These are phyloP conservation scores for Cercopithecus mona DNA, from an alignment of 2,113 vertebrate genomes.

Conservation along the genomic window DNA sequence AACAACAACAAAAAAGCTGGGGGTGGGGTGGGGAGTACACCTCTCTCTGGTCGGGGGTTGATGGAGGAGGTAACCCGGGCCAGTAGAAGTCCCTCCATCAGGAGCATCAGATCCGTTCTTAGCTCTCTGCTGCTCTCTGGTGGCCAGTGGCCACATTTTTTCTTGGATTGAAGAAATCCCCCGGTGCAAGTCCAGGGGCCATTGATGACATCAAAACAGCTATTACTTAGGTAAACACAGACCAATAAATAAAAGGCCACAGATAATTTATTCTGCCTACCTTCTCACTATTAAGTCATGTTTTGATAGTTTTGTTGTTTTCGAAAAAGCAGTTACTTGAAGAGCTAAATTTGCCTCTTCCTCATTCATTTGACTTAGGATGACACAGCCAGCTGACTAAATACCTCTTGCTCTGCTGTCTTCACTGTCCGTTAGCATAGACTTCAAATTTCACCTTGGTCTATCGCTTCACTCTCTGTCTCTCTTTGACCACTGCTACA, in stretches of 20 bases:
- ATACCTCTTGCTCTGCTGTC: background rate
- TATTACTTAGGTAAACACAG: background rate
- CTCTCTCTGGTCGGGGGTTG: accelerated
- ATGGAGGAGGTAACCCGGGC: background rate
- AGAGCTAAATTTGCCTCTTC: background rate
- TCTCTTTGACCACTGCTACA: background rate
- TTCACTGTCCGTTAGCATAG: background rate
- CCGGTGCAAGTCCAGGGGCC: accelerated
- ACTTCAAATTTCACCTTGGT: background rate
- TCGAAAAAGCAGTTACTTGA: background rate
- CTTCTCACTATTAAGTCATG: background rate
- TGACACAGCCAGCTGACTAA: background rate
- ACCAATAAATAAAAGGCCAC: background rate
- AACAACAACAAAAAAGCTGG: background rate
- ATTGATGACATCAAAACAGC: too few species aligned
- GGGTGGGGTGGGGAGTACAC: too few species aligned
- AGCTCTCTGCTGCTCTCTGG: conserved; percentile 65
- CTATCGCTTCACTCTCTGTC: background rate
- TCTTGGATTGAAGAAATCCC: background rate
- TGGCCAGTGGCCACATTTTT: background rate
- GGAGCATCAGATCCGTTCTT: background rate
- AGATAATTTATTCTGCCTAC: background rate
- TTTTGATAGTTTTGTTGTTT: background rate
- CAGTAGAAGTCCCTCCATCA: accelerated
- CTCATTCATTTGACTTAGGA: background rate